Conservation (phyloP, 2,888 invertebrate species). For the Thymelicus sylvestris region DNA sequence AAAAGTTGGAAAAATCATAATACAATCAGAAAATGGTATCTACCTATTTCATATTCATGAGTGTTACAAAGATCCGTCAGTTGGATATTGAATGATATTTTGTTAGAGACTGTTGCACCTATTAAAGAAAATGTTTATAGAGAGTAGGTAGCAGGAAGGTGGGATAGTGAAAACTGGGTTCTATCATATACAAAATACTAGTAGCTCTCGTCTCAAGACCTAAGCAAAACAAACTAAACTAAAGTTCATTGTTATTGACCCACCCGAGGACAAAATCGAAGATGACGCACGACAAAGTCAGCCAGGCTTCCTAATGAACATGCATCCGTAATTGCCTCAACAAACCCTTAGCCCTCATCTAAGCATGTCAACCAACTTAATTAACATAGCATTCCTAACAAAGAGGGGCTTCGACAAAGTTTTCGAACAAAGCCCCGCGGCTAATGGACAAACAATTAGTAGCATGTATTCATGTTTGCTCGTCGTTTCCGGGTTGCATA, state of each 20-base stretch:
- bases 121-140: too few relatives aligned
- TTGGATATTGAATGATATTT: too few relatives aligned
- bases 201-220: neutral
- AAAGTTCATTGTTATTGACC: conserved; percentile 35
- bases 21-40: too few relatives aligned
- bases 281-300: conserved; percentile 29
- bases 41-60: too few relatives aligned
- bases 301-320: conserved; percentile 30
- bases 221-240: neutral
- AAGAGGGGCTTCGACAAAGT: conserved; percentile 18
- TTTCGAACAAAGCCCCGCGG: conserved; percentile 25
- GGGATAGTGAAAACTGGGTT: too few relatives aligned
- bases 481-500: conserved; percentile 34
- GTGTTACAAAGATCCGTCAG: too few relatives aligned
- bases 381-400: conserved; percentile 36
- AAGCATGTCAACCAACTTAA: conserved; percentile 34
- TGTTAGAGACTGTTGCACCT: too few relatives aligned
- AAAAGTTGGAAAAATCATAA: too few relatives aligned
- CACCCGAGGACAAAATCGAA: conserved; percentile 23
- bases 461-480: conserved; percentile 32
- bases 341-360: conserved; percentile 28
- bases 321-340: conserved; percentile 28
- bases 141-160: too few relatives aligned
- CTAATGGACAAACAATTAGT: conserved; percentile 37
- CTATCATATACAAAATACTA: neutral